Conservation (phyloP, 2,888 invertebrate genomes). For the Hyppa rectilinea region DNA sequence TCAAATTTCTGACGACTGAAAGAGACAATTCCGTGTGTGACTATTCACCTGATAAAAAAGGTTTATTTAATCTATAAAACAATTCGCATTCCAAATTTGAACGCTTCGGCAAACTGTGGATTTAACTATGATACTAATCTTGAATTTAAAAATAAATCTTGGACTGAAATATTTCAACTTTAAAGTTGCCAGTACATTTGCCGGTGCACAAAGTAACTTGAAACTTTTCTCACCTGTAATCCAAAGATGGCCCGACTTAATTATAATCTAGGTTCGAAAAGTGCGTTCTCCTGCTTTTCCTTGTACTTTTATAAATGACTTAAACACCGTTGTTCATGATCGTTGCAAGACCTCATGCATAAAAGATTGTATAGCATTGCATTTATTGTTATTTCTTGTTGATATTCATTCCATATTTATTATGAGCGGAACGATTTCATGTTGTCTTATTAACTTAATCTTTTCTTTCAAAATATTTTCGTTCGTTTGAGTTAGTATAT, state of each 20-base stretch:
- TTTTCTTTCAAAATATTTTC: neutral
- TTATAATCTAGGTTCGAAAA: neutral
- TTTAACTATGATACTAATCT: neutral
- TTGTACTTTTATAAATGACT: neutral
- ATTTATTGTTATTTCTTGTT: slow-evolving; percentile 24
- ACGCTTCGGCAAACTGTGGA: too few relatives aligned
- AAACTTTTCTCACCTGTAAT: neutral
- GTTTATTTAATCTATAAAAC: too few relatives aligned
- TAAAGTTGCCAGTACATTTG: too few relatives aligned
- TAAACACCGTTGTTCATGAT: neutral
- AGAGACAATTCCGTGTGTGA: too few relatives aligned
- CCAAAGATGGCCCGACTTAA: neutral
- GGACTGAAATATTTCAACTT: neutral
- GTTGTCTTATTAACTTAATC: neutral
- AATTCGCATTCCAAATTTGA: neutral
- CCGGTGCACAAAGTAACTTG: neutral
- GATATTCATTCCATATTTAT: slow-evolving; percentile 5
- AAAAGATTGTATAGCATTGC: neutral
- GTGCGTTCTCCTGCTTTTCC: neutral
- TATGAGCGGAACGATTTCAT: slow-evolving; percentile 5
- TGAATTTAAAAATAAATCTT: neutral
- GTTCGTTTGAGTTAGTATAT: too few relatives aligned
- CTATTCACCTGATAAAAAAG: too few relatives aligned
- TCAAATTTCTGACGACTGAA: too few relatives aligned
- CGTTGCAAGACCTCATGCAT: neutral